Conservation (phyloP, 2,888 invertebrate genomes). For the Bembecia ichneumoniformis region DNA sequence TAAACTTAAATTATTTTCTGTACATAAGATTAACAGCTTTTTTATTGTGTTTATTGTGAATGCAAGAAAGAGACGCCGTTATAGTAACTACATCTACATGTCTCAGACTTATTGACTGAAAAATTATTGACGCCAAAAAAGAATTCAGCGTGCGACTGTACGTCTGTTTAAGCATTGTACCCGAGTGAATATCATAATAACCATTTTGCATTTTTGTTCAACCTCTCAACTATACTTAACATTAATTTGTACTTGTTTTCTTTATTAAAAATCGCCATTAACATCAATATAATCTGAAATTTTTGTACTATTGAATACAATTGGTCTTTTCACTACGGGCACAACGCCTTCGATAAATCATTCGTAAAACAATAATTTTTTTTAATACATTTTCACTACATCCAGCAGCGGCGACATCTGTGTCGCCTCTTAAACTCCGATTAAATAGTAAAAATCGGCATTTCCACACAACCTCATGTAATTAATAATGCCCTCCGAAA, state of each 20-base stretch:
- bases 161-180: constrained; percentile 49
- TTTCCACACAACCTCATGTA: constrained; percentile 32
- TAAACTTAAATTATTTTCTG: neutral
- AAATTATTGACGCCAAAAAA: neutral
- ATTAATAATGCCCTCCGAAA: constrained; percentile 39
- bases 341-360: constrained; percentile 50
- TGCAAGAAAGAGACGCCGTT: neutral
- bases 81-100: neutral
- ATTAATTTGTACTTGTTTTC: constrained; percentile 65
- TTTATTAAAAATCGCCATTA: constrained; percentile 31
- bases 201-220: constrained; percentile 32
- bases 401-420: constrained; percentile 34
- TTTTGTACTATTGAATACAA: constrained; percentile 52
- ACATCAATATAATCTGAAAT: constrained; percentile 49
- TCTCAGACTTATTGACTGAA: neutral
- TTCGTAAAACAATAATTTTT: constrained; percentile 49
- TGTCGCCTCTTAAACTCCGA: constrained; percentile 29
- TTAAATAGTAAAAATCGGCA: constrained; percentile 40
- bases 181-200: constrained; percentile 42
- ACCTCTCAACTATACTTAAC: constrained; percentile 49
- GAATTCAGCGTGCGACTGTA: constrained; percentile 52
- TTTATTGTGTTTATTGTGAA: neutral
- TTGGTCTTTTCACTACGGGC: constrained; percentile 44
- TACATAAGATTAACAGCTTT: too few species aligned
- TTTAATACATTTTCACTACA: constrained; percentile 60